Percentiles rank a stretch among this genome's conserved stretches.
Evolutionary conservation across 2,888 invertebrate genomes (phyloP).

Genomic region (Ectobius pallidus): DNA sequence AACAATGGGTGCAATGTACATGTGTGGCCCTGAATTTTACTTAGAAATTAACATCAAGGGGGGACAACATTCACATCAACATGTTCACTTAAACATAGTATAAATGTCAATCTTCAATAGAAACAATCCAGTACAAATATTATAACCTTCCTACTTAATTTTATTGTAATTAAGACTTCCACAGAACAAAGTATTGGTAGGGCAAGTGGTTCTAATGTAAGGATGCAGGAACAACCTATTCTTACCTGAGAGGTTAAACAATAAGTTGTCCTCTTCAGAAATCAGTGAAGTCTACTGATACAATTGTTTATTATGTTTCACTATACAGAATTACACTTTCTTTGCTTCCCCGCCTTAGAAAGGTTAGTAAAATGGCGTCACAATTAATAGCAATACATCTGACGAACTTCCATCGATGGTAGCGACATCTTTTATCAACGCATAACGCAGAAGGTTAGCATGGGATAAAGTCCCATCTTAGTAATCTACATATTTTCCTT

Average conservation of each 20-base stretch:
- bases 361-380: slow-evolving; percentile 46
- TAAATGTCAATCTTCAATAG: too few relatives aligned
- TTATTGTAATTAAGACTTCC: too few relatives aligned
- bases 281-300: not conserved
- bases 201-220: slow-evolving; percentile 1
- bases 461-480: not conserved
- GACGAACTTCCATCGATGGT: slow-evolving; percentile 26
- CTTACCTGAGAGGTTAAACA: not conserved
- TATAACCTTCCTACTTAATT: too few relatives aligned
- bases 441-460: not conserved
- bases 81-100: too few relatives aligned
- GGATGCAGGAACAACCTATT: not conserved
- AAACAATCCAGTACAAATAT: too few relatives aligned
- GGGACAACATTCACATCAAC: too few relatives aligned
- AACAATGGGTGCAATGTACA: too few relatives aligned
- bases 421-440: slow-evolving; percentile 38
- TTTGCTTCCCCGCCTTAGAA: slow-evolving; percentile 44
- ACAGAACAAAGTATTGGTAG: not conserved
- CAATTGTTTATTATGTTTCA: not conserved
- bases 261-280: not conserved
- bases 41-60: too few relatives aligned
- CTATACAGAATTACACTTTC: not conserved
- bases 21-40: too few relatives aligned
- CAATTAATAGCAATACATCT: slow-evolving; percentile 37
- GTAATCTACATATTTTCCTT: not conserved